These are phyloP conservation scores for Caiman crocodilus DNA, from an alignment of 2,797 vertebrate species.

Conservation along the genomic window DNA sequence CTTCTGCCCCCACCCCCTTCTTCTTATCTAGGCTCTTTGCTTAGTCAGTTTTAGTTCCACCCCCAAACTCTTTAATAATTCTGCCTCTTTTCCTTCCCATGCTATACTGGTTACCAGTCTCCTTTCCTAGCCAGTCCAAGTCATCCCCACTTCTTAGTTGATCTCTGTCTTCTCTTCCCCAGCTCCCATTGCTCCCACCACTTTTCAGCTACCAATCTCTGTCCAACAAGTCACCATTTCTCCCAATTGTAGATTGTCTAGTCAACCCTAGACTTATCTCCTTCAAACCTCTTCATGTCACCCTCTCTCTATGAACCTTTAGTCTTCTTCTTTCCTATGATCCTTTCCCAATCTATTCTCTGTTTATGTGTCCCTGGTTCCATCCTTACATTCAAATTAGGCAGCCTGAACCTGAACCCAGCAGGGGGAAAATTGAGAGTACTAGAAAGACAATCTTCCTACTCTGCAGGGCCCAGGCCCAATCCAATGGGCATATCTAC, in stretches of 20 bases:
- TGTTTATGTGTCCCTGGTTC: neutral
- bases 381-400: neutral
- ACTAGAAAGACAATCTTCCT: neutral
- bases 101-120: fast-evolving
- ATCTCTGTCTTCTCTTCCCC: neutral
- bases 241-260: neutral
- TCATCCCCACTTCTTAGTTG: neutral
- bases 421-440: neutral
- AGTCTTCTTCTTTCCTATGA: neutral
- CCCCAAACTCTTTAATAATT: fast-evolving
- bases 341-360: neutral
- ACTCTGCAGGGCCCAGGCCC: neutral
- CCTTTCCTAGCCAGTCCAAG: neutral
- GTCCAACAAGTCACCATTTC: neutral
- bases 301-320: neutral
- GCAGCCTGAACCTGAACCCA: neutral
- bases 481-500: too few relatives aligned
- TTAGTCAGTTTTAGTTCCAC: neutral
- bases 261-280: neutral
- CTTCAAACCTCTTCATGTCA: neutral
- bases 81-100: neutral
- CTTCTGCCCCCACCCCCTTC: neutral
- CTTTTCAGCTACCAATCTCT: neutral
- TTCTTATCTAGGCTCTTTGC: fast-evolving
- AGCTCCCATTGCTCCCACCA: neutral